A percentile compares a stretch with the other conserved stretches of the same genome.
Conservation (phyloP, 1,140 invertebrate genomes). For the Dreissena polymorpha region DNA sequence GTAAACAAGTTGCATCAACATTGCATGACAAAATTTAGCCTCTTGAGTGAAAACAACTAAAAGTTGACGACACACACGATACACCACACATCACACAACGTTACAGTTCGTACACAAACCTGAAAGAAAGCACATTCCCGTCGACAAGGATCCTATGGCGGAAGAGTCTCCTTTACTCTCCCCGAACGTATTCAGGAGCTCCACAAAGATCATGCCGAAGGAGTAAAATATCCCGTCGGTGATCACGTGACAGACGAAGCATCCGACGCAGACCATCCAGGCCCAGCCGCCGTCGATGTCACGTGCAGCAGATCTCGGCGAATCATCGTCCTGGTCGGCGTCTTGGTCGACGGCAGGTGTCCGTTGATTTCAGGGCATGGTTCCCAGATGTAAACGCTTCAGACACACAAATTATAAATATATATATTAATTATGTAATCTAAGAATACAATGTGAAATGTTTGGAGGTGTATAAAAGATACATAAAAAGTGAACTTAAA, state of each 20-base stretch:
- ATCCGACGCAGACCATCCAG: slow-evolving; percentile 45
- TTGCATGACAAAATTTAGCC: background rate
- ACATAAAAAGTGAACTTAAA: too few relatives aligned
- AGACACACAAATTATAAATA: too few relatives aligned
- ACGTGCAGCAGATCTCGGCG: too few relatives aligned
- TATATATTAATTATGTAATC: too few relatives aligned
- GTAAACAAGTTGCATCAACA: background rate
- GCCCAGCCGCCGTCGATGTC: slow-evolving; percentile 47
- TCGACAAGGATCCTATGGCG: slow-evolving; percentile 82
- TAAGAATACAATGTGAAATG: too few relatives aligned
- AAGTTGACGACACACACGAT: background rate
- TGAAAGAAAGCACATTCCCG: slow-evolving; percentile 45
- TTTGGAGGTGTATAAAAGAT: too few relatives aligned
- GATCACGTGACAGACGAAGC: slow-evolving; percentile 80
- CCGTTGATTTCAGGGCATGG: too few relatives aligned
- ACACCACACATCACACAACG: background rate
- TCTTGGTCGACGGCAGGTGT: too few relatives aligned
- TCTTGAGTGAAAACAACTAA: background rate
- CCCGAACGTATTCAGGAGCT: slow-evolving; percentile 89
- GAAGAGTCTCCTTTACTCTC: slow-evolving; percentile 92
- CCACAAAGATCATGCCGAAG: slow-evolving; percentile 78
- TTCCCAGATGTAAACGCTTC: too few relatives aligned
- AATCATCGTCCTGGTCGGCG: too few relatives aligned
- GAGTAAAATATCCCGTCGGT: slow-evolving; percentile 86
- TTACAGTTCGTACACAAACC: slow-evolving; percentile 11